Conservation (phyloP, 2,888 invertebrate genomes). For the Calameuta pallipes region DNA sequence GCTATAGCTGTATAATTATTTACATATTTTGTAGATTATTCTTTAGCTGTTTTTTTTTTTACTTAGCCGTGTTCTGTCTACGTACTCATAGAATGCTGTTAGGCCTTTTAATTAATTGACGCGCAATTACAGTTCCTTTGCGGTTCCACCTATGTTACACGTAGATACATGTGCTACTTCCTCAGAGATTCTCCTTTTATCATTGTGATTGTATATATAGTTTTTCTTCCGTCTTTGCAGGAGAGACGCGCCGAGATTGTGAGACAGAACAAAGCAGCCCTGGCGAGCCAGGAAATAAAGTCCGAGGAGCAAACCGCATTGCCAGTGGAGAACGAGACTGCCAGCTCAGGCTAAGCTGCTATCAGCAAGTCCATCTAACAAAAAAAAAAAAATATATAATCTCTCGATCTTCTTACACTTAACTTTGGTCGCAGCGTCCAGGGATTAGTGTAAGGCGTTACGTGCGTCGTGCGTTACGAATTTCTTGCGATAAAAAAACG, state of each 20-base stretch:
- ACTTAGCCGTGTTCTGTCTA: neutral
- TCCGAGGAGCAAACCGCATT: constrained; percentile 49
- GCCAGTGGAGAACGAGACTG: constrained; percentile 69
- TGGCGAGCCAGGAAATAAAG: constrained; percentile 69
- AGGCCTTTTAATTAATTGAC: neutral
- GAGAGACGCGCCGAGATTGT: constrained; percentile 92
- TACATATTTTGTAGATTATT: neutral
- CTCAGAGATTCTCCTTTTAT: neutral
- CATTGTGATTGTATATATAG: neutral
- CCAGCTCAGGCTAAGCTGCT: constrained; percentile 74
- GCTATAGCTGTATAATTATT: neutral
- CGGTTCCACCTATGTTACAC: neutral
- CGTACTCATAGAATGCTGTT: neutral
- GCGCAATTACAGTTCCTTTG: neutral
- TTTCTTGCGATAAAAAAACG: neutral
- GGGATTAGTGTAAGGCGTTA: neutral
- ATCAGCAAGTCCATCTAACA: neutral
- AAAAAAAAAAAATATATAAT: neutral
- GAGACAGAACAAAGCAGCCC: constrained; percentile 87
- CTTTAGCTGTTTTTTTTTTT: neutral
- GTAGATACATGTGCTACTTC: neutral
- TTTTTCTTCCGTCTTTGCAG: constrained; percentile 67
- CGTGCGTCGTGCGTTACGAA: neutral
- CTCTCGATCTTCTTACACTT: neutral
- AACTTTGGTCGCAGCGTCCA: neutral